Percentiles rank a stretch among this genome's conserved stretches.
Conservation (phyloP, 1,140 invertebrate genomes). For the Dendrolimus kikuchii region DNA sequence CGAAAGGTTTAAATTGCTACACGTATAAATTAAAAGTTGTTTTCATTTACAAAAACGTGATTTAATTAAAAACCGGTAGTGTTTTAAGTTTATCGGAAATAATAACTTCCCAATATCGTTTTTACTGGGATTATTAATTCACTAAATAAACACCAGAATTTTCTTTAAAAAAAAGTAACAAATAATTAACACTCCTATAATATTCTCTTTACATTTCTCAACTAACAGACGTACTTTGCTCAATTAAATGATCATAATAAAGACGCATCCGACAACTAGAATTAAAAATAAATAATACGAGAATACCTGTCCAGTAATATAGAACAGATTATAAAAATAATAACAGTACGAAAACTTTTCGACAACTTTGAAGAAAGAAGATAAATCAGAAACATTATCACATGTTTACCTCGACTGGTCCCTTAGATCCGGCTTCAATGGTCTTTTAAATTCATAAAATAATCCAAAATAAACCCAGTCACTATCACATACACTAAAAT, state of each 20-base stretch:
- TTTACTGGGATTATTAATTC: too few relatives aligned
- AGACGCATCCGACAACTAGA: background rate
- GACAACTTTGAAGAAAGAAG: constrained; percentile 15
- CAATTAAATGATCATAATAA: background rate
- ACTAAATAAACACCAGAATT: too few relatives aligned
- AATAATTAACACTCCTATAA: too few relatives aligned
- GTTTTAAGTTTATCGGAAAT: too few relatives aligned
- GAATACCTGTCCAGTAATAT: constrained; percentile 1
- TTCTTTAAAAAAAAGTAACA: too few relatives aligned
- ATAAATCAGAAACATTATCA: constrained; percentile 28
- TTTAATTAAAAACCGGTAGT: too few relatives aligned
- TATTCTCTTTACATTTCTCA: too few relatives aligned
- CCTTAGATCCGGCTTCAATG: constrained; percentile 28
- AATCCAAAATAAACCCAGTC: constrained; percentile 16
- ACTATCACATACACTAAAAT: constrained; percentile 30
- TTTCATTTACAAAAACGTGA: too few relatives aligned
- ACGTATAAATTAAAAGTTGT: too few relatives aligned
- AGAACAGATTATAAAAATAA: constrained; percentile 8
- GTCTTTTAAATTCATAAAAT: constrained; percentile 21
- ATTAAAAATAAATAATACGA: constrained; percentile 11
- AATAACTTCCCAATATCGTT: too few relatives aligned
- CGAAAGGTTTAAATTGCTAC: too few relatives aligned
- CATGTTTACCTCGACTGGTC: constrained; percentile 37
- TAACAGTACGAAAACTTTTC: constrained; percentile 9
- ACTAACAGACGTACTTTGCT: too few relatives aligned